Evolutionary conservation across 2,113 vertebrate genomes (phyloP), one percentile per base, ranked within the genome.

Genomic region (Rissa tridactyla): DNA sequence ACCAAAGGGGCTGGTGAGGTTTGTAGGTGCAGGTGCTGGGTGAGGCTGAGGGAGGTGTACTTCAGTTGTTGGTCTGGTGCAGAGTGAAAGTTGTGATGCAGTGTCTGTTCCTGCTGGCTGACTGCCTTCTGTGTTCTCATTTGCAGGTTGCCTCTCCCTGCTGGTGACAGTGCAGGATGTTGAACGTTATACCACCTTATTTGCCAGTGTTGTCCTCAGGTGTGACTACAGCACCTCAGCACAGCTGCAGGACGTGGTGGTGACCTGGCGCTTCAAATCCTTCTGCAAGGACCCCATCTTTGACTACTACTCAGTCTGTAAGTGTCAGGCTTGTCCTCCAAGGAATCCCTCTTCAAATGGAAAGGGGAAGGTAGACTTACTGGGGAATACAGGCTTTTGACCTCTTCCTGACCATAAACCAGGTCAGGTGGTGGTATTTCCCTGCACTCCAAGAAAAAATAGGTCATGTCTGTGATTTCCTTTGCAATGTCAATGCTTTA

Each of bases 231-330:
- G 98, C 95, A 99, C 99, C 47, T 99, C 99, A 6, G 98, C 98
- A 4, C 98, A 91, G 92, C 94, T 97, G 61, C 99, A 99, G 88
- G 98, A 99, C 0, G 99, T 99, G 36, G 94, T 99, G 38, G 98
- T 99, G 98, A 99, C 98, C 6, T 99, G 99, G 99, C 98, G 92
- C 78, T 99, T 68, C 98, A 99, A 99, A 97, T 99, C 99, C 83
- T 99, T 99, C 98, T 99, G 99, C 98, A 99, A 98, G 96, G 99
- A 99, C 91, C 99, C 99, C 6, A 98, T 99, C 72, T 98, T 99
- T 91, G 98, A 99, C 49, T 99, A 99, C 96, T 99, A 99, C 94
- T 99, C 99, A 51, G 97, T 97, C 81, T 98, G 99, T 99, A 96
- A 98, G 98, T 98, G 47, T 46, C 47, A 55, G 49, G 30, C 29